phyloP scores from a whole-genome alignment of 2,888 invertebrate genomes.

The Drosophila paramelanica region DNA sequence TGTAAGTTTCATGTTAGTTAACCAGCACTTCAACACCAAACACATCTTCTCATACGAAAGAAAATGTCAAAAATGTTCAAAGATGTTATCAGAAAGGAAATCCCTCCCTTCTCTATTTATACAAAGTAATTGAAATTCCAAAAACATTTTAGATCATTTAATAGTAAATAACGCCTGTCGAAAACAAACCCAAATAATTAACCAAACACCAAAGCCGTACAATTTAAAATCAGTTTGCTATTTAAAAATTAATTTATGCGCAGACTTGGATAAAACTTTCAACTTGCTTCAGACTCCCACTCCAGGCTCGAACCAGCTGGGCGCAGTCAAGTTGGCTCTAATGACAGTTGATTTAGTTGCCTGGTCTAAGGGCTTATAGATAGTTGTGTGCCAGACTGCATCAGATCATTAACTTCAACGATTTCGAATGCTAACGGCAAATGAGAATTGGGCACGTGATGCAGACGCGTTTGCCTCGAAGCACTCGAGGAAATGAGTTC shows the following conservation, averaged over 20 bases:
- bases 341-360: constrained; percentile 74
- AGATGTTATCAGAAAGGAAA: no score
- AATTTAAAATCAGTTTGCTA: constrained; percentile 43
- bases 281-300: constrained; percentile 14
- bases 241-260: constrained; percentile 75
- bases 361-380: constrained; percentile 48
- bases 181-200: constrained; percentile 59
- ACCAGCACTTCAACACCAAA: no score
- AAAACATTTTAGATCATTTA: constrained; percentile 26
- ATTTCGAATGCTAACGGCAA: constrained; percentile 72
- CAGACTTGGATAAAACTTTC: constrained; percentile 44
- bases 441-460: constrained; percentile 74
- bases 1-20: no score
- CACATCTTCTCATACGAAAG: no score
- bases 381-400: constrained; percentile 66
- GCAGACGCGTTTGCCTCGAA: constrained; percentile 46
- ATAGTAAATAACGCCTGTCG: constrained; percentile 30
- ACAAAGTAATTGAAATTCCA: constrained; percentile 19
- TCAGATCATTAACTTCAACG: constrained; percentile 76
- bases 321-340: constrained; percentile 54
- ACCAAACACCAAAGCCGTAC: constrained; percentile 36
- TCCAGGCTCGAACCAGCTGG: constrained; percentile 49
- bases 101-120: no score
- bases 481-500: constrained; percentile 63
- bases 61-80: no score